Percentiles rank a stretch among this genome's conserved stretches.
These are phyloP conservation scores for Dryoscopus gambensis DNA, from an alignment of 2,113 vertebrate genomes.

Conservation along the genomic window DNA sequence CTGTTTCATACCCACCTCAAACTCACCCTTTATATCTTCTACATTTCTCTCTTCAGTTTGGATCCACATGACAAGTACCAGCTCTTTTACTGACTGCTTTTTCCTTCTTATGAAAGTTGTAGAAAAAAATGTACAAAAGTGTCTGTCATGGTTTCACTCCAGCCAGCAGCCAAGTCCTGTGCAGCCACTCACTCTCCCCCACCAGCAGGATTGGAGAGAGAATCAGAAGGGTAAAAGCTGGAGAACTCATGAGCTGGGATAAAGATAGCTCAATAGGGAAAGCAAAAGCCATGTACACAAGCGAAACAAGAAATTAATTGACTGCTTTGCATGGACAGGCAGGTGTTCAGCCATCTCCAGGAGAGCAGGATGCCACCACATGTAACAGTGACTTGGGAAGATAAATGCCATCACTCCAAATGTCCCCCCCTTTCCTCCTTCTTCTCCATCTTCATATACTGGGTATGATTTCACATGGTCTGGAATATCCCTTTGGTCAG, in stretches of 20 bases:
- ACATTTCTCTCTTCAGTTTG: neutral
- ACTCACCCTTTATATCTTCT: neutral
- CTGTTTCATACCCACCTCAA: neutral
- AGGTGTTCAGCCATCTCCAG: neutral
- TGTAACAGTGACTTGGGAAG: neutral
- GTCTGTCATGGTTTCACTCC: neutral
- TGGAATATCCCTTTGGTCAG: neutral
- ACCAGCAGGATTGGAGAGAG: neutral
- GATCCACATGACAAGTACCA: neutral
- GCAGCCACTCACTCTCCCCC: neutral
- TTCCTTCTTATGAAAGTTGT: neutral
- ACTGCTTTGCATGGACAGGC: neutral
- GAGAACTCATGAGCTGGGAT: neutral
- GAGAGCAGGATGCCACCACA: fast-evolving
- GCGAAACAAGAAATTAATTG: neutral
- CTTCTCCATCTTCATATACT: neutral
- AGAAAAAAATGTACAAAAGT: neutral
- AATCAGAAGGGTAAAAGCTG: neutral
- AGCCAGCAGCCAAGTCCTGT: neutral
- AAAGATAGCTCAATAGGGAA: neutral
- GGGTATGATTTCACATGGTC: neutral
- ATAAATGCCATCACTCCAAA: neutral
- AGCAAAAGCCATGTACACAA: neutral
- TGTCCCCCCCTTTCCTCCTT: neutral
- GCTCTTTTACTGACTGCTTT: neutral